These are phyloP conservation scores for Dromaius novaehollandiae DNA, from an alignment of 2,113 vertebrate genomes.

Conservation along the genomic window DNA sequence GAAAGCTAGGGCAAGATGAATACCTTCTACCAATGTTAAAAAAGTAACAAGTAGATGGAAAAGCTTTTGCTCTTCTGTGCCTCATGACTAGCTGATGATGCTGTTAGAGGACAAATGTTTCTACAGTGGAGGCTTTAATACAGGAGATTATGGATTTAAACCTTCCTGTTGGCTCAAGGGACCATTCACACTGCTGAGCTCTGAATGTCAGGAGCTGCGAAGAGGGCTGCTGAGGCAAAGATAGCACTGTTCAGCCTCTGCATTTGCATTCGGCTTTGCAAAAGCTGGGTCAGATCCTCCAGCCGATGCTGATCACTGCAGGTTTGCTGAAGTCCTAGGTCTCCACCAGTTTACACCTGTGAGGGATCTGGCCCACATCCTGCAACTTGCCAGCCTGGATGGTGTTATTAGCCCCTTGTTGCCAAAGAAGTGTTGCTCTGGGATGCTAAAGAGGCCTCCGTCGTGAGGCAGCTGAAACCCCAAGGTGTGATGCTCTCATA, in stretches of 20 bases:
- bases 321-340: background rate
- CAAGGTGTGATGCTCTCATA: background rate
- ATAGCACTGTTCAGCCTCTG: background rate
- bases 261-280: background rate
- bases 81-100: constrained; percentile 19
- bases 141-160: constrained; percentile 22
- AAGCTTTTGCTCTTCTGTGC: background rate
- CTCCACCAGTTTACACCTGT: background rate
- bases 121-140: background rate
- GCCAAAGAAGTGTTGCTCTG: background rate
- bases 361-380: background rate
- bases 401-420: background rate
- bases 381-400: background rate
- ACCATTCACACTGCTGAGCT: background rate
- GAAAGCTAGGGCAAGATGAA: background rate
- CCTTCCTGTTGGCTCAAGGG: background rate
- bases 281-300: background rate
- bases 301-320: accelerated
- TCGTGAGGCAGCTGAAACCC: background rate
- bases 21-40: background rate
- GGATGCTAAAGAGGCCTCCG: background rate
- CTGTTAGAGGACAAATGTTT: constrained; percentile 29
- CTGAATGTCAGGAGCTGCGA: background rate
- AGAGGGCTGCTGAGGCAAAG: background rate
- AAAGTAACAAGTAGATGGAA: background rate